Percentiles rank a stretch among this genome's conserved stretches.
Evolutionary conservation across 53 echinoderm and acorn worm species (phyloP).

Genomic region (Actinopyga echinites): DNA sequence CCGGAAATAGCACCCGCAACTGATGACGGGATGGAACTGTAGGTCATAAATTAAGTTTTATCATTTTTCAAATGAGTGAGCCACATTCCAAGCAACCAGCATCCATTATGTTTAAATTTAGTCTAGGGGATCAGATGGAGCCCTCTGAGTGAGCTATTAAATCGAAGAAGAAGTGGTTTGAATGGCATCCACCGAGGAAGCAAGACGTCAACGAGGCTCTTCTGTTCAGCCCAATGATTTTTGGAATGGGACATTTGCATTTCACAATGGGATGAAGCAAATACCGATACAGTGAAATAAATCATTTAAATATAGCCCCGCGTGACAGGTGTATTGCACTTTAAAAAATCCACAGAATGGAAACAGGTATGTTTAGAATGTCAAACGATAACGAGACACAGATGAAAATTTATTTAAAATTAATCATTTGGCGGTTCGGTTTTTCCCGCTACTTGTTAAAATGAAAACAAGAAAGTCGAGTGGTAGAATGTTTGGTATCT

Average conservation of each 20-base stretch:
- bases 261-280: not conserved
- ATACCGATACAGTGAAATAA: constrained; percentile 7
- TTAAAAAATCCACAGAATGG: not conserved
- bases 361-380: constrained; percentile 24
- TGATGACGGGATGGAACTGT: constrained; percentile 11
- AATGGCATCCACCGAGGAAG: not conserved
- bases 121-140: constrained; percentile 20
- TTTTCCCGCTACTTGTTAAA: too few species aligned
- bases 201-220: not conserved
- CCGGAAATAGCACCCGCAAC: constrained; percentile 23
- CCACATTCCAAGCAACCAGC: constrained; percentile 18
- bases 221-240: not conserved
- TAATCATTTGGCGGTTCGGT: too few species aligned
- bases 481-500: too few species aligned
- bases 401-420: too few species aligned
- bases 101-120: constrained; percentile 38
- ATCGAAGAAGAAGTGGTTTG: constrained; percentile 10
- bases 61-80: not conserved
- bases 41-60: constrained; percentile 11
- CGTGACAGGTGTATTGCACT: constrained; percentile 19
- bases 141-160: not conserved
- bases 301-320: constrained; percentile 27
- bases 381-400: not conserved
- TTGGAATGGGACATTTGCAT: constrained; percentile 3
- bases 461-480: too few species aligned